A percentile compares a stretch with the other conserved stretches of the same genome.
Conservation (phyloP, 2,888 invertebrate genomes). For the Tachina fera region DNA sequence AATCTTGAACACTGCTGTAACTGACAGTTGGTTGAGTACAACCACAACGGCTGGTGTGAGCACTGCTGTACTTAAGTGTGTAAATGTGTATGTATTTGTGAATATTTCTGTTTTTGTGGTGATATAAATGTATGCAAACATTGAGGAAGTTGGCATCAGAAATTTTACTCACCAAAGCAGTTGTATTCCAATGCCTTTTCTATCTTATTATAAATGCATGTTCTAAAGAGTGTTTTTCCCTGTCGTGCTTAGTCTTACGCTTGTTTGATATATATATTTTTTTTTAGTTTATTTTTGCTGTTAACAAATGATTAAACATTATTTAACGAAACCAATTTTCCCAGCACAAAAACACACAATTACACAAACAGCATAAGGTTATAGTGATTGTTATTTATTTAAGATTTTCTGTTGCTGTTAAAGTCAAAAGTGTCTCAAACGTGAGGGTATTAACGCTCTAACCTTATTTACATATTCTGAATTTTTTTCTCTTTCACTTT, state of each 20-base stretch:
- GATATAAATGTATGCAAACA: too few species aligned
- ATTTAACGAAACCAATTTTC: slow-evolving; percentile 61
- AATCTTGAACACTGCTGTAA: slow-evolving; percentile 61
- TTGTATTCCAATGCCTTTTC: not conserved
- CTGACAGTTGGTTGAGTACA: slow-evolving; percentile 59
- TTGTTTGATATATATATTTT: slow-evolving; percentile 22
- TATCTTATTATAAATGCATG: not conserved
- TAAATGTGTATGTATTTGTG: not conserved
- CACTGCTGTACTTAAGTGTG: not conserved
- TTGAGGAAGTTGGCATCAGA: too few species aligned
- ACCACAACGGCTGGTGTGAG: not conserved
- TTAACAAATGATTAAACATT: slow-evolving; percentile 68
- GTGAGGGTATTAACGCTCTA: slow-evolving; percentile 65
- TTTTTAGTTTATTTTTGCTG: not conserved
- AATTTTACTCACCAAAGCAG: not conserved
- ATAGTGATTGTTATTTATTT: slow-evolving; percentile 46
- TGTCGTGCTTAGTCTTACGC: slow-evolving; percentile 8
- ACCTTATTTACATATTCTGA: slow-evolving; percentile 46
- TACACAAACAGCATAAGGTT: not conserved
- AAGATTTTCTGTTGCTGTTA: slow-evolving; percentile 30
- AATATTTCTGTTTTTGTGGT: too few species aligned
- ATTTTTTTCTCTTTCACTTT: not conserved
- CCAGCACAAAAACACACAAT: not conserved
- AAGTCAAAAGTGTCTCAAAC: slow-evolving; percentile 60
- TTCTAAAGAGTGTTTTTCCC: not conserved